phyloP scores from a whole-genome alignment of 2,113 vertebrate species.

The Corydoras sp. region DNA sequence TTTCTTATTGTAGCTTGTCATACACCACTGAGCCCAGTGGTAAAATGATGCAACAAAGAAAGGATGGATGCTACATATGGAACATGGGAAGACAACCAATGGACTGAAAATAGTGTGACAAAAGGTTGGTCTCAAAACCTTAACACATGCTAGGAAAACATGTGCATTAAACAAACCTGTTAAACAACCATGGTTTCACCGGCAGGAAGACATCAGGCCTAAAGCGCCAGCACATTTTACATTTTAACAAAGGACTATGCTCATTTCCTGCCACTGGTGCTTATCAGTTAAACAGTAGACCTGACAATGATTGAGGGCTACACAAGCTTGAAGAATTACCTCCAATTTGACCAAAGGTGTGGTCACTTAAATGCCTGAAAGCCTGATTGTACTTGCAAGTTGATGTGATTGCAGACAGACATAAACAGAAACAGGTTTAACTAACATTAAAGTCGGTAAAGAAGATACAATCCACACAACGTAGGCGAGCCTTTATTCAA shows the following conservation, averaged over 20 bases:
- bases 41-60: slow-evolving; percentile 7
- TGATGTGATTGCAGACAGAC: too few species aligned
- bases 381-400: too few species aligned
- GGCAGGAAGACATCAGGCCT: slow-evolving; percentile 7
- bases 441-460: too few species aligned
- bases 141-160: background rate
- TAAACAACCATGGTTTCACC: slow-evolving; percentile 2
- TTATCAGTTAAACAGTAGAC: slow-evolving; percentile 26
- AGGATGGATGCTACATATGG: background rate
- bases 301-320: slow-evolving; percentile 32
- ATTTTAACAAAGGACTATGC: slow-evolving; percentile 15
- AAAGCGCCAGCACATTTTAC: background rate
- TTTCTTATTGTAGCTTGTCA: slow-evolving; percentile 27
- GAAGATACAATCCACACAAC: too few species aligned
- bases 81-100: slow-evolving; percentile 21
- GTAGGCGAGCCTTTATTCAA: too few species aligned
- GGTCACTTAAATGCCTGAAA: background rate
- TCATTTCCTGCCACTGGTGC: slow-evolving; percentile 9
- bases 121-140: background rate
- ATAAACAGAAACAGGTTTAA: too few species aligned
- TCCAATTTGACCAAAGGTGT: slow-evolving; percentile 13
- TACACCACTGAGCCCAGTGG: slow-evolving; percentile 16
- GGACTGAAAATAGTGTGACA: background rate
- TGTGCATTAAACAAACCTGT: background rate
- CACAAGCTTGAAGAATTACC: slow-evolving; percentile 5